phyloP scores from a whole-genome alignment of 1,140 invertebrate genomes.

The Hesperophylax magnus region DNA sequence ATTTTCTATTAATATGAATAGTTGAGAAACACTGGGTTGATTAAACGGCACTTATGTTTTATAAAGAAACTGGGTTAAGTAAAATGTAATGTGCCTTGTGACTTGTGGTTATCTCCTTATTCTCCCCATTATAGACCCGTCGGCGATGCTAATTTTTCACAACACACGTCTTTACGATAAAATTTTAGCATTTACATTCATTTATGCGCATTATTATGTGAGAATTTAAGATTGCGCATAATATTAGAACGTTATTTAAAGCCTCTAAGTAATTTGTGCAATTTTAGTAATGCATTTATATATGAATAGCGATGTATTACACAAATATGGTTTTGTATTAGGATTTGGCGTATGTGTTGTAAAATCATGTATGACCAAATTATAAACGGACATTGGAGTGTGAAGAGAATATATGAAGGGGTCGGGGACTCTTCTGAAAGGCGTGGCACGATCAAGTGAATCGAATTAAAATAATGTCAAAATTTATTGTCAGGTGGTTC shows the following conservation, averaged over 20 bases:
- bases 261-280: neutral
- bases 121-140: neutral
- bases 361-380: no score
- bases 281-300: neutral
- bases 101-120: neutral
- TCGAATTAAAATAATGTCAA: no score
- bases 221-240: neutral
- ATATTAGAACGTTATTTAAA: neutral
- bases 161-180: no score
- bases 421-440: no score
- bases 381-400: no score
- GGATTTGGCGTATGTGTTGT: no score
- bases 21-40: neutral
- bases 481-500: no score
- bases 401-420: no score
- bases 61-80: slow-evolving; percentile 22
- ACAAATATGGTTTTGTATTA: no score
- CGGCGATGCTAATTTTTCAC: neutral
- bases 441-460: no score
- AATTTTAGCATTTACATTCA: neutral
- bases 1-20: neutral
- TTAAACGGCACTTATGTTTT: neutral
- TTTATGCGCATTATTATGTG: neutral
- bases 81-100: neutral
- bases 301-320: neutral